Evolutionary conservation across 2,113 vertebrate species (phyloP).

Genomic region (Guaruba guarouba): DNA sequence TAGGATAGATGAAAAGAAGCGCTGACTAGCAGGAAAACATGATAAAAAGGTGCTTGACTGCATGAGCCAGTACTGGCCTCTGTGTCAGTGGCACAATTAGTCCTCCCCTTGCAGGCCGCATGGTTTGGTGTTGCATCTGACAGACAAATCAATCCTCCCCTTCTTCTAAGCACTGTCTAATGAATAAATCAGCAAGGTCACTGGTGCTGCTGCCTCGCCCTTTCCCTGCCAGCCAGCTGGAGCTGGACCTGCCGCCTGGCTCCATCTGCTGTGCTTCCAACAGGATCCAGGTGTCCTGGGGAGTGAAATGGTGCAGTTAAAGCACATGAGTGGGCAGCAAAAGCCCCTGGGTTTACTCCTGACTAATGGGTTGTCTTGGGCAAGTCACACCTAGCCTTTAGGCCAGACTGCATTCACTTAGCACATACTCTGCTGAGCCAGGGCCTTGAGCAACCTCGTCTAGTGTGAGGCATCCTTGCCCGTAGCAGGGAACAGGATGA

Average conservation of each 20-base stretch:
- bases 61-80: slow-evolving; percentile 2
- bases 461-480: neutral
- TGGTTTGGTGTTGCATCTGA: slow-evolving; percentile 53
- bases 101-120: slow-evolving; percentile 26
- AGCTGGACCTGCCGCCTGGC: slow-evolving; percentile 20
- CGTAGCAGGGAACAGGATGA: neutral
- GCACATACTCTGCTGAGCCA: neutral
- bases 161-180: slow-evolving; percentile 52
- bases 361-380: neutral
- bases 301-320: neutral
- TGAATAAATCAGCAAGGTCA: slow-evolving; percentile 73
- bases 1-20: slow-evolving; percentile 41
- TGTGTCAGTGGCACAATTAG: slow-evolving; percentile 55
- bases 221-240: slow-evolving; percentile 22
- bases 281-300: neutral
- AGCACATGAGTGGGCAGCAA: neutral
- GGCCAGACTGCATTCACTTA: neutral
- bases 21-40: slow-evolving; percentile 44
- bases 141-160: slow-evolving; percentile 70
- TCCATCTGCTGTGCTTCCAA: slow-evolving; percentile 17
- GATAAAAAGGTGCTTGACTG: slow-evolving; percentile 65
- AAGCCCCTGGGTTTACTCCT: neutral
- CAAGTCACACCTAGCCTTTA: neutral
- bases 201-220: slow-evolving; percentile 19
- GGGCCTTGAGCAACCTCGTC: neutral